Conservation (phyloP, 2,888 invertebrate genomes). For the Euproctis similis region DNA sequence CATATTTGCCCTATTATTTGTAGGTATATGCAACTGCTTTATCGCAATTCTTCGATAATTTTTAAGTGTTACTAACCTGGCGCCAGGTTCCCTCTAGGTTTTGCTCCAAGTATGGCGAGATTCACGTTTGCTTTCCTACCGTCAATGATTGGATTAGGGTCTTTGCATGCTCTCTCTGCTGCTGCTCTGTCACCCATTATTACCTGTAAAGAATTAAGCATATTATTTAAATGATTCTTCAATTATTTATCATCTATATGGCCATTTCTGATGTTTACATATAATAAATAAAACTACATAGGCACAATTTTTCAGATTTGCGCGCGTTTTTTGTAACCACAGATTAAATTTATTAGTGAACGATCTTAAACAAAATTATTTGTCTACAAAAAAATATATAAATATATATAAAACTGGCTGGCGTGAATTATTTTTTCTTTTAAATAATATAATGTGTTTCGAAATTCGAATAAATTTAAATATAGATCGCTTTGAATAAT, state of each 20-base stretch:
- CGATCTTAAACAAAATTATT: no score
- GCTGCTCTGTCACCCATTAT: constrained; percentile 97
- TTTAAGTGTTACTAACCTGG: constrained; percentile 73
- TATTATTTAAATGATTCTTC: no score
- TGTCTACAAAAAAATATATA: no score
- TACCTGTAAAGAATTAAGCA: constrained; percentile 80
- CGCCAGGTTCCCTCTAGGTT: constrained; percentile 92
- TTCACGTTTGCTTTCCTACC: constrained; percentile 99
- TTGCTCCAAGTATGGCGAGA: constrained; percentile 97
- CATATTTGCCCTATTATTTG: constrained; percentile 13
- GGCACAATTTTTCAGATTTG: no score
- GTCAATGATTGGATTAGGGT: constrained; percentile 98
- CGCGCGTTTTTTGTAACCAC: no score
- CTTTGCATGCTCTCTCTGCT: constrained; percentile 97
- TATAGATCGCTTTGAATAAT: constrained; percentile 32
- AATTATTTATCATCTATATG: no score
- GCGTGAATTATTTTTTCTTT: no score
- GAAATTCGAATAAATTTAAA: constrained; percentile 31
- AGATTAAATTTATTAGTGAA: no score
- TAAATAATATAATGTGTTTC: not conserved
- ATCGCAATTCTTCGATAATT: constrained; percentile 17
- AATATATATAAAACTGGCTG: no score
- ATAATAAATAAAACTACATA: no score
- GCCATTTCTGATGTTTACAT: no score
- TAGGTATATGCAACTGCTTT: constrained; percentile 9